A percentile compares a stretch with the other conserved stretches of the same genome.
phyloP scores from a whole-genome alignment of 2,113 vertebrate genomes.

The Aldabrachelys gigantea region DNA sequence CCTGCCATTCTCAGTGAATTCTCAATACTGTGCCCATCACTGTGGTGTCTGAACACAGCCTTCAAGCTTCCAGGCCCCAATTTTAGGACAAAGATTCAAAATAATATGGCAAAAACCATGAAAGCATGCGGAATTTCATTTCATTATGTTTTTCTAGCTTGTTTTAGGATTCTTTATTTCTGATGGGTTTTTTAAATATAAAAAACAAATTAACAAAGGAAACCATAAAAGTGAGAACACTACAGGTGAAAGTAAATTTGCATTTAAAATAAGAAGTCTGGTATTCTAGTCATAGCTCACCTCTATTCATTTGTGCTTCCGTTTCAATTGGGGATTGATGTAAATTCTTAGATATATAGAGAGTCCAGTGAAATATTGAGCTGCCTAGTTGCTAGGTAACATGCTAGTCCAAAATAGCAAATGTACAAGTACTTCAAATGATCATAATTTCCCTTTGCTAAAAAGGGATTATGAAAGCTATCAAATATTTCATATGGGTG shows the following conservation, averaged over 20 bases:
- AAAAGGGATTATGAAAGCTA: not conserved
- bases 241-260: not conserved
- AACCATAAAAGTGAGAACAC: not conserved
- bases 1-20: not conserved
- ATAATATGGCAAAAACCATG: not conserved
- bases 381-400: not conserved
- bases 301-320: not conserved
- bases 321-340: not conserved
- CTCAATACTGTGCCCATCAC: not conserved
- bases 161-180: not conserved
- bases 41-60: not conserved
- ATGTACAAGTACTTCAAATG: not conserved
- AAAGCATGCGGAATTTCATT: not conserved
- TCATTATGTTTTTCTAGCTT: not conserved
- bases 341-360: not conserved
- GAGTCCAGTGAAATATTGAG: not conserved
- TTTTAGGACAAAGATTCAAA: not conserved
- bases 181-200: too few relatives aligned
- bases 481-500: not conserved
- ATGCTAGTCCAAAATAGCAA: not conserved
- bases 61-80: not conserved
- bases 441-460: not conserved
- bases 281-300: not conserved
- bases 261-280: not conserved
- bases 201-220: not conserved